Evolutionary conservation across 1,140 invertebrate genomes (phyloP), one percentile per base, ranked within the genome.

Genomic region (Batillaria attramentaria): DNA sequence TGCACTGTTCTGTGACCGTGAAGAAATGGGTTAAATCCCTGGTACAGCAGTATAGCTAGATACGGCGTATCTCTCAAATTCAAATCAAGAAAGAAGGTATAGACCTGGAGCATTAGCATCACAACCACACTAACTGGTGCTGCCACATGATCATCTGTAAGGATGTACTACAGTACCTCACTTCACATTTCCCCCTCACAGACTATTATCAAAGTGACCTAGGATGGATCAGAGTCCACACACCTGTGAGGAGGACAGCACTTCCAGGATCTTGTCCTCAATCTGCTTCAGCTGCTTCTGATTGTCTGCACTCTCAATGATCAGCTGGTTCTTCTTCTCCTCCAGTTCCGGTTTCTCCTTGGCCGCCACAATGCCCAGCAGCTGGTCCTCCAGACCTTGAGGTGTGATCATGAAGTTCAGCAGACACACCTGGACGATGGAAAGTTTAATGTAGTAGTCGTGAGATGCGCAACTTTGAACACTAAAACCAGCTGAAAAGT

Each of bases 251-350:
- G 91, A 84, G 31, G 92, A 95, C 1, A 99, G 92, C 80, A 97
- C 94, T 91, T 96, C 93, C 0, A 99, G 92, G 83, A 99, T 99
- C 91, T 98, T 95, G 89, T 98, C 96, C 92, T 99, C 97, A 28
- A 97, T 97, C 87, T 98, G 96, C 88, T 98, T 96, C 60, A 99
- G 88, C 84, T 96, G 93, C 79, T 89, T 90, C 80, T 90, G 90
- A 81, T 92, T 91, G 28, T 84, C 84, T 31, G 91, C 90, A 74
- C 87, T 83, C 77, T 91, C 90, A 18, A 91, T 72, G 62, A 92
- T 91, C 43, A 92, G 84, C 70, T 89, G 80, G 79, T 91, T 91
- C 79, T 91, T 91, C 83, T 90, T 91, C 81, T 91, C 89, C 79
- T 92, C 91, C n/a, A 92, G 84, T 77, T 91, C 87, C 68, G 90